A percentile compares a stretch with the other conserved stretches of the same genome.
These are phyloP conservation scores for Pangasius mekongensis DNA, from an alignment of 2,797 vertebrate genomes.

Conservation along the genomic window DNA sequence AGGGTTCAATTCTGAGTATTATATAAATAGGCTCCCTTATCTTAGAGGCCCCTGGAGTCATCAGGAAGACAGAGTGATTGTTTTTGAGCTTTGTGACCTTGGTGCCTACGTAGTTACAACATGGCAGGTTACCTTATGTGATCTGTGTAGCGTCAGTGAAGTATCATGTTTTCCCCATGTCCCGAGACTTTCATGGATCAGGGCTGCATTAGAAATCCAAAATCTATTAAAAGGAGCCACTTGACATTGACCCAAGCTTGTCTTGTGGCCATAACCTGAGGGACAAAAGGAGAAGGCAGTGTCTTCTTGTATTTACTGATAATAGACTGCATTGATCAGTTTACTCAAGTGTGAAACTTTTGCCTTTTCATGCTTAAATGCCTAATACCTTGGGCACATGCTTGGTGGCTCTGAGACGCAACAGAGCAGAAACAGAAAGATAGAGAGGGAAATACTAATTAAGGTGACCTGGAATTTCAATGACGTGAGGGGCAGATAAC, in stretches of 20 bases:
- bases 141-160: neutral
- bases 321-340: constrained; percentile 50
- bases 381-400: constrained; percentile 37
- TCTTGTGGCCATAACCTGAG: constrained; percentile 13
- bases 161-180: neutral
- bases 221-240: constrained; percentile 16
- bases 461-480: constrained; percentile 51
- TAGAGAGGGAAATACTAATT: constrained; percentile 54
- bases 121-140: neutral
- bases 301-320: constrained; percentile 49
- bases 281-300: constrained; percentile 16
- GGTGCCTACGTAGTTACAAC: neutral
- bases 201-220: neutral
- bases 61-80: constrained; percentile 1
- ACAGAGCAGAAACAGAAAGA: constrained; percentile 47
- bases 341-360: constrained; percentile 55
- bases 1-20: neutral
- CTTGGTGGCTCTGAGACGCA: constrained; percentile 35
- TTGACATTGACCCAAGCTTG: constrained; percentile 19
- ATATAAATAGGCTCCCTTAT: constrained; percentile 9
- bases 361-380: constrained; percentile 50
- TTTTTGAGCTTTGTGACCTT: neutral
- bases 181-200: neutral
- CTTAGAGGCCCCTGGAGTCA: neutral
- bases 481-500: constrained; percentile 36